phyloP scores from a whole-genome alignment of 2,797 vertebrate genomes.

The Pseudochaenichthys georgianus region DNA sequence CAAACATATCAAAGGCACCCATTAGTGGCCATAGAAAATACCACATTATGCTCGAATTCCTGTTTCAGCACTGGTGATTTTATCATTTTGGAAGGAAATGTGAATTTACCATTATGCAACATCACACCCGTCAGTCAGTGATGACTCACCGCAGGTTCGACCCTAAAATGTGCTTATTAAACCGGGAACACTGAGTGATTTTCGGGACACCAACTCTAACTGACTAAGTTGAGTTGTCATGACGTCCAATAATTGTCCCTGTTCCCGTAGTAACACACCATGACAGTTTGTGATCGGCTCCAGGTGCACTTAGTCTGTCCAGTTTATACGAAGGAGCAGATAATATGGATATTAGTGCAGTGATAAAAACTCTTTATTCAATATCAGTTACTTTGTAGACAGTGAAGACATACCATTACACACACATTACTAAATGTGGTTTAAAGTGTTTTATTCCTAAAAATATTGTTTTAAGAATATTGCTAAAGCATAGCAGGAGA shows the following conservation, averaged over 20 bases:
- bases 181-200: background rate
- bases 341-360: no score
- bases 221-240: conserved; percentile 21
- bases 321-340: background rate
- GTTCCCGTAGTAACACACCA: conserved; percentile 32
- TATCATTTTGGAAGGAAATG: background rate
- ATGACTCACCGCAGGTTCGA: background rate
- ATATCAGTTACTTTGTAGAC: no score
- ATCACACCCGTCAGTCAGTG: background rate
- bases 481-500: no score
- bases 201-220: background rate
- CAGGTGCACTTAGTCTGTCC: conserved; percentile 21
- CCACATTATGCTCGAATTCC: background rate
- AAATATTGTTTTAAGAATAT: no score
- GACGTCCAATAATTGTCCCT: conserved; percentile 14
- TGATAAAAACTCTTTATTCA: no score
- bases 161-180: background rate
- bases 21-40: background rate
- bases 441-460: no score
- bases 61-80: background rate
- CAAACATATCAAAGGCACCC: background rate
- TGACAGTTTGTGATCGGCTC: conserved; percentile 37
- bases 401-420: no score
- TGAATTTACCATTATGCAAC: background rate
- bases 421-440: no score